phyloP scores from a whole-genome alignment of 2,888 invertebrate genomes.

The Troides oblongomaculatus region DNA sequence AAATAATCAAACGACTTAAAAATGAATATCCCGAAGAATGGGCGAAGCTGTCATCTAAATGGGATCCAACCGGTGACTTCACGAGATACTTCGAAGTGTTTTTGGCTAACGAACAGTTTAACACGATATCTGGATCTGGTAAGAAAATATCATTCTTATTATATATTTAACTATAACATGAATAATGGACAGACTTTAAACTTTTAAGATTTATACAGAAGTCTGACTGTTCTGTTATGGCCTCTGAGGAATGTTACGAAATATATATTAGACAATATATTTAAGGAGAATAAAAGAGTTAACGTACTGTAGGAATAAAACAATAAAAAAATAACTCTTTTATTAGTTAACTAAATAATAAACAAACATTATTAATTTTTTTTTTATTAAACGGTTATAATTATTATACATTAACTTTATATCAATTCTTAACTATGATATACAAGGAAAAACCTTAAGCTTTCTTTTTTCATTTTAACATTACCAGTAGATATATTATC shows the following conservation, averaged over 20 bases:
- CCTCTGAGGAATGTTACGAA: neutral
- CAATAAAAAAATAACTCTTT: too few species aligned
- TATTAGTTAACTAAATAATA: too few species aligned
- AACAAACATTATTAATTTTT: too few species aligned
- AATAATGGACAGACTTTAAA: neutral
- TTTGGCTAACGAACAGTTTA: conserved; percentile 63
- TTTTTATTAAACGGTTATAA: too few species aligned
- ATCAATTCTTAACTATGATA: too few species aligned
- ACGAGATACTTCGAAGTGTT: conserved; percentile 72
- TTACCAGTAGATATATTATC: too few species aligned
- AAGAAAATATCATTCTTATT: conserved; percentile 34
- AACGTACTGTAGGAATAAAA: too few species aligned
- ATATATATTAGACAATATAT: too few species aligned
- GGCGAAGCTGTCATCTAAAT: conserved; percentile 82
- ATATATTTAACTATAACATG: neutral
- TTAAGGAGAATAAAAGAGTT: too few species aligned
- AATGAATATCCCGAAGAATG: conserved; percentile 83
- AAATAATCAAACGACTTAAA: conserved; percentile 83
- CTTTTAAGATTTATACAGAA: neutral
- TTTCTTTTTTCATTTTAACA: too few species aligned
- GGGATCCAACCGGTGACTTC: conserved; percentile 85
- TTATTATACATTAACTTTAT: too few species aligned
- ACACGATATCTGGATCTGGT: conserved; percentile 61
- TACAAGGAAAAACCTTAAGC: too few species aligned
- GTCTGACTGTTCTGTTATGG: neutral